A percentile compares a stretch with the other conserved stretches of the same genome.
Conservation (phyloP, 2,113 vertebrate genomes). For the Podarcis raffonei region DNA sequence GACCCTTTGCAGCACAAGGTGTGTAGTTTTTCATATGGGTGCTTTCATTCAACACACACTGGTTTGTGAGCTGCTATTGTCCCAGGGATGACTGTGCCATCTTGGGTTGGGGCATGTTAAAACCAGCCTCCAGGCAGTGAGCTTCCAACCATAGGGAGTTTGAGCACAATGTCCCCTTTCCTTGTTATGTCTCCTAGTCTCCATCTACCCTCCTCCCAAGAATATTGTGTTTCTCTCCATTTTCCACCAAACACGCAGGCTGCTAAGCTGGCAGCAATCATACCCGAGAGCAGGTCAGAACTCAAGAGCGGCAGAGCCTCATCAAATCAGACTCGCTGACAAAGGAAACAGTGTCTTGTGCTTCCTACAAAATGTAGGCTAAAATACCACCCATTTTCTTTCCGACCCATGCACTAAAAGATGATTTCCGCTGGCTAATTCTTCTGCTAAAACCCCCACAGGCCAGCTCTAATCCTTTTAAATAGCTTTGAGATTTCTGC, state of each 20-base stretch:
- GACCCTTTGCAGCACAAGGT: background rate
- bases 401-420: background rate
- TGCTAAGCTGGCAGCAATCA: background rate
- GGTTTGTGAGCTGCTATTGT: background rate
- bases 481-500: conserved; percentile 60
- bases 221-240: background rate
- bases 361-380: background rate
- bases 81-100: too few species aligned
- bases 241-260: too few species aligned
- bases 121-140: background rate
- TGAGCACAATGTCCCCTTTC: background rate
- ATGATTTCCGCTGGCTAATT: conserved; percentile 36
- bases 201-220: background rate
- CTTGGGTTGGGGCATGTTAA: background rate
- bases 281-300: background rate
- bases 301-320: background rate
- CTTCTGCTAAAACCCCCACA: conserved; percentile 38
- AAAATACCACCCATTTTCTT: rapidly evolving
- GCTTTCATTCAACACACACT: background rate
- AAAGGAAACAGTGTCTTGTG: background rate
- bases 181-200: background rate
- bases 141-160: background rate
- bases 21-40: background rate
- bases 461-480: conserved; percentile 57
- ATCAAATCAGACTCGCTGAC: background rate